Percentiles rank a stretch among this genome's conserved stretches.
phyloP scores from a whole-genome alignment of 2,797 vertebrate genomes.

The Petrocephalus sullivani region DNA sequence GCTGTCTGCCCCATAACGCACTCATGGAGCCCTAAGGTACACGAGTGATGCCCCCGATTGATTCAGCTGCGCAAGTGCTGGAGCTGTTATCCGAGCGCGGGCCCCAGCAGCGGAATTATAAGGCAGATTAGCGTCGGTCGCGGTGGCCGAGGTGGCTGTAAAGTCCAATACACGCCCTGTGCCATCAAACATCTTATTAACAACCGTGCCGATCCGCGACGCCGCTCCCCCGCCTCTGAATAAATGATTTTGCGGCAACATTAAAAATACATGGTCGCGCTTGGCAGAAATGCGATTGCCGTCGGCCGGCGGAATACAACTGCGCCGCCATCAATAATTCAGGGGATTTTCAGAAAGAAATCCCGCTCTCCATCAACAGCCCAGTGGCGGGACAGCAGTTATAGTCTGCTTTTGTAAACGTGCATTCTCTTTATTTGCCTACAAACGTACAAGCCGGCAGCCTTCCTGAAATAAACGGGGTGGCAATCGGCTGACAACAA shows the following conservation, averaged over 20 bases:
- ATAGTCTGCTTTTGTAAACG: not conserved
- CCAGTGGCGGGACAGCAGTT: not conserved
- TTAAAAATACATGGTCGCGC: constrained; percentile 12
- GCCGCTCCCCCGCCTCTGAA: not conserved
- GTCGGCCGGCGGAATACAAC: not conserved
- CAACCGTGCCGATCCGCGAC: not conserved
- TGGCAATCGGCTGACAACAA: no score
- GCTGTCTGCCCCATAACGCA: not conserved
- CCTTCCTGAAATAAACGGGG: not conserved
- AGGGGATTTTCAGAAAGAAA: not conserved
- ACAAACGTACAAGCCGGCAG: not conserved
- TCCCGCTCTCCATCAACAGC: not conserved
- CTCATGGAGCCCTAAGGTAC: not conserved
- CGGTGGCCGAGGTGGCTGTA: not conserved
- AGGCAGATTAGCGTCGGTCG: not conserved
- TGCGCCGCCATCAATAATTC: constrained; percentile 12
- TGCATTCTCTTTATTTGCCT: not conserved
- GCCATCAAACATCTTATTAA: not conserved
- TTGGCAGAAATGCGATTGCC: constrained; percentile 12
- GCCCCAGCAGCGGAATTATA: not conserved
- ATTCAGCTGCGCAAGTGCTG: not conserved
- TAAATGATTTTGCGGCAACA: not conserved
- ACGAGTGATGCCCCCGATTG: not conserved
- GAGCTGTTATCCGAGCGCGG: not conserved
- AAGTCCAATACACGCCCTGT: not conserved